phyloP scores from a whole-genome alignment of 2,113 vertebrate genomes.

The Cebus imitator region DNA sequence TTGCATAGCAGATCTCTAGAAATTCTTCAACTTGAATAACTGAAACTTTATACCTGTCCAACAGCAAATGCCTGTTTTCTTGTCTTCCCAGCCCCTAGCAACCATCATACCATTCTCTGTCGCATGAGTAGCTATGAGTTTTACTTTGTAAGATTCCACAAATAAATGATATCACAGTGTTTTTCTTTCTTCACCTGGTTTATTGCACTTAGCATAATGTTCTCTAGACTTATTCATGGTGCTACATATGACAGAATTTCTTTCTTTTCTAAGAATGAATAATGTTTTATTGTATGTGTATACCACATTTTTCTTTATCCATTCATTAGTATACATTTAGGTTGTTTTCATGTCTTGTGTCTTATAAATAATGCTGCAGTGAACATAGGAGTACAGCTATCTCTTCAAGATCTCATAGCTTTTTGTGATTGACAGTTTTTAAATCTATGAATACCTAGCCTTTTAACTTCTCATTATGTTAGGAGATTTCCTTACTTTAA shows the following conservation, averaged over 20 bases:
- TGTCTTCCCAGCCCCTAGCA: too few species aligned
- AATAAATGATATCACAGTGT: not conserved
- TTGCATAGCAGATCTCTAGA: not conserved
- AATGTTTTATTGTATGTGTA: not conserved
- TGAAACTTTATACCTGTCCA: not conserved
- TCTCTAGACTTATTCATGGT: not conserved
- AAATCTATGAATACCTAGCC: not conserved
- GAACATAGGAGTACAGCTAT: not conserved
- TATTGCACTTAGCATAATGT: not conserved
- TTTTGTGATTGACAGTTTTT: not conserved
- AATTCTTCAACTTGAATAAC: not conserved
- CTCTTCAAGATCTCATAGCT: not conserved
- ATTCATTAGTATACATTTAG: not conserved
- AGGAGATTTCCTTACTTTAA: not conserved
- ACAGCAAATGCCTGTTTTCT: not conserved
- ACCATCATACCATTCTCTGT: not conserved
- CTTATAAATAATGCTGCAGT: not conserved
- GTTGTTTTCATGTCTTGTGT: not conserved
- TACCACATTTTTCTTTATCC: not conserved
- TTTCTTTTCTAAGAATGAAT: not conserved
- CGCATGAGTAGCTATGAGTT: not conserved
- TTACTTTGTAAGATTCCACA: not conserved
- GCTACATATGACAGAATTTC: not conserved
- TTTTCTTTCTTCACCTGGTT: not conserved
- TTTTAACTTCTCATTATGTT: not conserved